Conservation (phyloP, 2,797 vertebrate genomes). For the Cheirogaleus major region DNA sequence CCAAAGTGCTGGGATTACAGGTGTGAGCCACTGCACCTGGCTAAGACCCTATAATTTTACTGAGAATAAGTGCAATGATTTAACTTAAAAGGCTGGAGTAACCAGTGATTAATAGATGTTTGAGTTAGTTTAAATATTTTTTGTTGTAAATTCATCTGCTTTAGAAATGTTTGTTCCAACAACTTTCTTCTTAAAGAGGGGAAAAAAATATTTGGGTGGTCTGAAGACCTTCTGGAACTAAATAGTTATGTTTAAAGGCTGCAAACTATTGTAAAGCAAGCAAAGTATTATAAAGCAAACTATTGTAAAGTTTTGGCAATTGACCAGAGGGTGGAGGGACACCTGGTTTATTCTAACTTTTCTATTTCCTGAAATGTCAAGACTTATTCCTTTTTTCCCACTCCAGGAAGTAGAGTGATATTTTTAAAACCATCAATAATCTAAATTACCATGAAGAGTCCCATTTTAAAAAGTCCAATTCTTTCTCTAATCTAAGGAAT, state of each 20-base stretch:
- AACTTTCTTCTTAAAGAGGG: not conserved
- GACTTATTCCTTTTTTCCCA: not conserved
- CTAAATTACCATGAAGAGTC: not conserved
- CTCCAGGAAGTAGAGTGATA: not conserved
- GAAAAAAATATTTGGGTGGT: not conserved
- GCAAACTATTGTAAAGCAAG: not conserved
- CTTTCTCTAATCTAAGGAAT: slow-evolving; percentile 1
- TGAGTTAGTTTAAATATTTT: not conserved
- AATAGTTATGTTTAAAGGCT: not conserved
- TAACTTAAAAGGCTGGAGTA: not conserved
- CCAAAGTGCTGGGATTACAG: not conserved
- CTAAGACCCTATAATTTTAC: not conserved
- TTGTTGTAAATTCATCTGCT: not conserved
- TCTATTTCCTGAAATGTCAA: not conserved
- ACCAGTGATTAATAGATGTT: not conserved
- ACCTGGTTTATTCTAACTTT: not conserved
- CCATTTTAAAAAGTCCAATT: not conserved
- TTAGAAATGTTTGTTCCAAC: not conserved
- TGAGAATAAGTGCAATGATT: not conserved
- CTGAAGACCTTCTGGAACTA: not conserved
- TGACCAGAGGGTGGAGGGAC: not conserved
- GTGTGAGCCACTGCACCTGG: not conserved
- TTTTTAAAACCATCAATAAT: not conserved
- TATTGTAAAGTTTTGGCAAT: not conserved
- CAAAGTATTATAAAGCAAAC: not conserved